Percentiles rank a stretch among this genome's conserved stretches.
Conservation (phyloP, 30 jellyfish, hydroid and myxozoan species). For the Cassiopea xamachana region DNA sequence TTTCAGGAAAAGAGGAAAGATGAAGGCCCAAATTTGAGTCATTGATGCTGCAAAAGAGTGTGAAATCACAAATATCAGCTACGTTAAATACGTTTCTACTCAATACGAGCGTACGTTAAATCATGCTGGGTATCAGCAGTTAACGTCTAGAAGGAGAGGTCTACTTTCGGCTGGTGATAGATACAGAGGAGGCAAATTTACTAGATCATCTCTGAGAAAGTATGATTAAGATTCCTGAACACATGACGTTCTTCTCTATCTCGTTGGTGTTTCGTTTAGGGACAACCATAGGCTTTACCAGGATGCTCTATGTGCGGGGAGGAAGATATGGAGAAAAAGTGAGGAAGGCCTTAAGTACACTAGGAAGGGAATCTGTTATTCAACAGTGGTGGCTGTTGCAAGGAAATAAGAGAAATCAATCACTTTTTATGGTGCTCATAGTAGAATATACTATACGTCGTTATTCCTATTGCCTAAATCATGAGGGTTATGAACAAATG, state of each 20-base stretch:
- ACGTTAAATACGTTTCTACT: not conserved
- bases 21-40: not conserved
- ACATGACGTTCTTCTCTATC: slow-evolving; percentile 20
- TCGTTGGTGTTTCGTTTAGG: slow-evolving; percentile 14
- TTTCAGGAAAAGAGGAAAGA: not conserved
- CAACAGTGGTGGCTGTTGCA: slow-evolving; percentile 1
- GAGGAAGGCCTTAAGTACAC: slow-evolving; percentile 21
- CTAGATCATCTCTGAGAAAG: not conserved
- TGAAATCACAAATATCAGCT: slow-evolving; percentile 1
- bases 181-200: not conserved
- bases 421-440: too few relatives aligned
- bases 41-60: slow-evolving; percentile 19
- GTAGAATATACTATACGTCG: too few relatives aligned
- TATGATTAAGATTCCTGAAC: not conserved
- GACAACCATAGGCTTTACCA: not conserved
- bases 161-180: slow-evolving; percentile 19
- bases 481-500: too few relatives aligned
- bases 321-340: not conserved
- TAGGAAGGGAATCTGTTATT: not conserved
- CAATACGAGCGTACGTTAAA: not conserved
- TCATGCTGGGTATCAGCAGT: not conserved
- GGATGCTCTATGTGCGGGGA: slow-evolving; percentile 8
- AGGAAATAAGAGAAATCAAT: not conserved
- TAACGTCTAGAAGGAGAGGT: slow-evolving; percentile 5
- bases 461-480: too few relatives aligned